phyloP scores from a whole-genome alignment of 2,113 vertebrate genomes.

The Sinocyclocheilus anophthalmus region DNA sequence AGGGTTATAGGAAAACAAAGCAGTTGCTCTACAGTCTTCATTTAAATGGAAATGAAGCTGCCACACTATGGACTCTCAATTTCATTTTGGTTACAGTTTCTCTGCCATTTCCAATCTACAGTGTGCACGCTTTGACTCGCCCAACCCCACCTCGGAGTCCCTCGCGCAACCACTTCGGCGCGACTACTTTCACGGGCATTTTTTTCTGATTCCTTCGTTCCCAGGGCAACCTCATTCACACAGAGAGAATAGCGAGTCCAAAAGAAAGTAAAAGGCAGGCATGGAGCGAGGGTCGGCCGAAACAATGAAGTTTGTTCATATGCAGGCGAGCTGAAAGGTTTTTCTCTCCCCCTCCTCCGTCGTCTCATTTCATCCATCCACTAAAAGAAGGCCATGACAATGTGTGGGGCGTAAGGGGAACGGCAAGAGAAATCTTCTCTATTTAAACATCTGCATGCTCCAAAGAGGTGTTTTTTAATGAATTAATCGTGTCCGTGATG shows the following conservation, averaged over 20 bases:
- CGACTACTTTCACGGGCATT: constrained; percentile 62
- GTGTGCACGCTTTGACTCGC: constrained; percentile 48
- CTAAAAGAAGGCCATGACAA: constrained; percentile 40
- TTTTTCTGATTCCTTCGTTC: constrained; percentile 68
- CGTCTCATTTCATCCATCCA: constrained; percentile 24
- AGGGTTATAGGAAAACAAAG: constrained; percentile 77
- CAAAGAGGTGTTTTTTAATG: constrained; percentile 12
- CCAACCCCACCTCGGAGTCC: constrained; percentile 32
- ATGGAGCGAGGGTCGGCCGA: constrained; percentile 66
- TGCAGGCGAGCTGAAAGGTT: constrained; percentile 69
- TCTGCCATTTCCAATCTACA: constrained; percentile 47
- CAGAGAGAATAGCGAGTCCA: constrained; percentile 60
- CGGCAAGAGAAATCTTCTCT: constrained; percentile 9
- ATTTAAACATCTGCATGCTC: neutral
- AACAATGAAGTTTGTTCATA: constrained; percentile 77
- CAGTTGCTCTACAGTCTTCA: constrained; percentile 65
- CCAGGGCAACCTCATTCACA: constrained; percentile 76
- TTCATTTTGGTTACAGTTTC: constrained; percentile 68
- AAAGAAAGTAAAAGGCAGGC: constrained; percentile 72
- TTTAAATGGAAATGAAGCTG: constrained; percentile 78
- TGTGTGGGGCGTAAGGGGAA: constrained; percentile 38
- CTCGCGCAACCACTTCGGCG: constrained; percentile 35
- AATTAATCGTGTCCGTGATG: neutral
- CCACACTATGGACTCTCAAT: constrained; percentile 68
- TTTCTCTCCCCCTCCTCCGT: constrained; percentile 52